Percentiles rank a stretch among this genome's conserved stretches.
Evolutionary conservation across 1,140 invertebrate species (phyloP).

Genomic region (Philotrypesis tridentata): DNA sequence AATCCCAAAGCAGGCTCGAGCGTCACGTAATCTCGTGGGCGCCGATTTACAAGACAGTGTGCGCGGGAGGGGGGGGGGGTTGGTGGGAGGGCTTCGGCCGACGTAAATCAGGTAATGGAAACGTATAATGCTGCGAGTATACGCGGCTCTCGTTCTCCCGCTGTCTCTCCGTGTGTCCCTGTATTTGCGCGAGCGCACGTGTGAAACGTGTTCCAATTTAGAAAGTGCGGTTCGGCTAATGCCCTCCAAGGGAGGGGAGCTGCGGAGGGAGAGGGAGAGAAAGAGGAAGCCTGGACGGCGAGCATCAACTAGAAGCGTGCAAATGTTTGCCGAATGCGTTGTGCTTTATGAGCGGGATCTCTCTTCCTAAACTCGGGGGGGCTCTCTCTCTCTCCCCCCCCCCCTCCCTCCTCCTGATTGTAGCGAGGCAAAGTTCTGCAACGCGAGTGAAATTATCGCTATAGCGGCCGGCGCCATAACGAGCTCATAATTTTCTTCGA

Average conservation of each 20-base stretch:
- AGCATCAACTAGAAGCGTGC: constrained; percentile 1
- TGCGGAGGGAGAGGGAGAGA: too few relatives aligned
- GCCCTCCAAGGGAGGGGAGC: too few relatives aligned
- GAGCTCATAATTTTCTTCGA: constrained; percentile 41
- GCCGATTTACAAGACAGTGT: constrained; percentile 16
- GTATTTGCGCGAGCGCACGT: not conserved
- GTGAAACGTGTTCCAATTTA: constrained; percentile 20
- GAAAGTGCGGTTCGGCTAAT: constrained; percentile 11
- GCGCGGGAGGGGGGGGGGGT: too few relatives aligned
- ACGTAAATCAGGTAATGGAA: constrained; percentile 14
- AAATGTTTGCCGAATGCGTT: constrained; percentile 36
- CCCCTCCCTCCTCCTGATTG: not conserved
- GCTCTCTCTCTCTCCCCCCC: not conserved
- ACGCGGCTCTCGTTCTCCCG: too few relatives aligned
- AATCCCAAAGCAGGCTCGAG: constrained; percentile 8
- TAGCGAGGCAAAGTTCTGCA: not conserved
- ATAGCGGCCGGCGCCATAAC: constrained; percentile 4
- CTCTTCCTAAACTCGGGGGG: too few relatives aligned
- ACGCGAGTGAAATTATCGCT: constrained; percentile 22
- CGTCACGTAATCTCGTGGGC: not conserved
- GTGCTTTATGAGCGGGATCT: constrained; percentile 33
- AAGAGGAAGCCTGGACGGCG: not conserved
- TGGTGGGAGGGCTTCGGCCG: too few relatives aligned
- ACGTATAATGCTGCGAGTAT: not conserved
- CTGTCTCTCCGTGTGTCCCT: too few relatives aligned